Conservation (phyloP, 2,797 vertebrate genomes). For the Lophius americanus region DNA sequence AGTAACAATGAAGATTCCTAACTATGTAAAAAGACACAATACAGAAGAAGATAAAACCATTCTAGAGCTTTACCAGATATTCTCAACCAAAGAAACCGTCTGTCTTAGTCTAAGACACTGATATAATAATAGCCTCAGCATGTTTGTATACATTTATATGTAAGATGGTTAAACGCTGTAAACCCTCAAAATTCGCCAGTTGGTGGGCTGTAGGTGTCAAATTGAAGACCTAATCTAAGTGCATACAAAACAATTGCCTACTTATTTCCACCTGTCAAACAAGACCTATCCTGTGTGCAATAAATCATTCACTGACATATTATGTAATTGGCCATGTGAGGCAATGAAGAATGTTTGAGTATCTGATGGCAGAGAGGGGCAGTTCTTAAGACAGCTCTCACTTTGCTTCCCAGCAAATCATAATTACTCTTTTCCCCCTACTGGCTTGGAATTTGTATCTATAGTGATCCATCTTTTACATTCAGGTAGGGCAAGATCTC, state of each 20-base stretch:
- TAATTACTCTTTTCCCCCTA: slow-evolving; percentile 77
- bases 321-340: slow-evolving; percentile 71
- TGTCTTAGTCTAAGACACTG: background rate
- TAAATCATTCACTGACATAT: slow-evolving; percentile 75
- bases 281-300: slow-evolving; percentile 44
- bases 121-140: background rate
- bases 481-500: slow-evolving; percentile 41
- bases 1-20: too few relatives aligned
- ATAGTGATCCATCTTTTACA: slow-evolving; percentile 69
- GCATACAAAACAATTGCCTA: slow-evolving; percentile 31
- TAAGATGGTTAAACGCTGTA: slow-evolving; percentile 38
- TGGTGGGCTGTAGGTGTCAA: slow-evolving; percentile 29
- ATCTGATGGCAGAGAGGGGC: slow-evolving; percentile 65
- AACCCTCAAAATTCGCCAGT: slow-evolving; percentile 9
- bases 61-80: too few relatives aligned
- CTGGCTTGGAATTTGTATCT: slow-evolving; percentile 71
- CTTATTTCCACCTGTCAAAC: slow-evolving; percentile 50
- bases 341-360: slow-evolving; percentile 61
- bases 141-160: slow-evolving; percentile 4
- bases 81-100: too few relatives aligned
- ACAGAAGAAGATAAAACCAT: too few relatives aligned
- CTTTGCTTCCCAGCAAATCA: slow-evolving; percentile 70
- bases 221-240: slow-evolving; percentile 49
- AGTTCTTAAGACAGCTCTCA: slow-evolving; percentile 67
- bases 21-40: too few relatives aligned